phyloP scores from a whole-genome alignment of 2,113 vertebrate species.

The Indicator maculatus region DNA sequence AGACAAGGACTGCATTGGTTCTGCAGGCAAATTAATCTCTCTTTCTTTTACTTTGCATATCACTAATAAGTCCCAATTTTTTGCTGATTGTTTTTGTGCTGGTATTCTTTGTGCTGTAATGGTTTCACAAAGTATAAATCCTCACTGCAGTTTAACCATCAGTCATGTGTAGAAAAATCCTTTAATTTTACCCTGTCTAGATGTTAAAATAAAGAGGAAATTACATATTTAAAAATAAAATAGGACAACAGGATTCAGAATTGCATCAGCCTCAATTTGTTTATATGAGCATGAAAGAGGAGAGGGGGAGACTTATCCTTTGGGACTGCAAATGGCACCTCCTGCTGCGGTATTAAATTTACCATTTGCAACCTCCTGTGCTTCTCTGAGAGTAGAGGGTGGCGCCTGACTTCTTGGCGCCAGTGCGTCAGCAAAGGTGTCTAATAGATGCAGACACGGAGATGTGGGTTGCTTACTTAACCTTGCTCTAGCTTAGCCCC shows the following conservation, averaged over 20 bases:
- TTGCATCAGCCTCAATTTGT: conserved; percentile 73
- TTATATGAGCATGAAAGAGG: conserved; percentile 67
- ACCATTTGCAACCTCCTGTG: conserved; percentile 68
- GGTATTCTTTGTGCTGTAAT: not conserved
- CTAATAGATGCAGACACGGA: conserved; percentile 31
- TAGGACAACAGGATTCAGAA: conserved; percentile 48
- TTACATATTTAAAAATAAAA: conserved; percentile 56
- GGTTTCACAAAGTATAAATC: conserved; percentile 19
- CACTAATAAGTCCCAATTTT: not conserved
- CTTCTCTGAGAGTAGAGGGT: conserved; percentile 33
- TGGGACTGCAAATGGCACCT: conserved; percentile 57
- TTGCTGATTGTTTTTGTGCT: not conserved
- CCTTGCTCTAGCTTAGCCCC: conserved; percentile 31
- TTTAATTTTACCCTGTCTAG: conserved; percentile 42
- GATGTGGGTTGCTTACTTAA: conserved; percentile 33
- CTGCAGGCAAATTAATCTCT: not conserved
- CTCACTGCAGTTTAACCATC: conserved; percentile 28
- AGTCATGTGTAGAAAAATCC: conserved; percentile 10
- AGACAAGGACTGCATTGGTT: not conserved
- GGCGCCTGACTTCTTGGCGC: conserved; percentile 69
- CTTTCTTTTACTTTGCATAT: not conserved
- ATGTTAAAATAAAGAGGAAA: conserved; percentile 40
- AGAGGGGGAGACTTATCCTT: conserved; percentile 62
- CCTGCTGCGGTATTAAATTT: conserved; percentile 72
- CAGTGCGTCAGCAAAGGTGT: conserved; percentile 61